Percentiles rank a stretch among this genome's conserved stretches.
Conservation (phyloP, 2,113 vertebrate genomes). For the Cariama cristata region DNA sequence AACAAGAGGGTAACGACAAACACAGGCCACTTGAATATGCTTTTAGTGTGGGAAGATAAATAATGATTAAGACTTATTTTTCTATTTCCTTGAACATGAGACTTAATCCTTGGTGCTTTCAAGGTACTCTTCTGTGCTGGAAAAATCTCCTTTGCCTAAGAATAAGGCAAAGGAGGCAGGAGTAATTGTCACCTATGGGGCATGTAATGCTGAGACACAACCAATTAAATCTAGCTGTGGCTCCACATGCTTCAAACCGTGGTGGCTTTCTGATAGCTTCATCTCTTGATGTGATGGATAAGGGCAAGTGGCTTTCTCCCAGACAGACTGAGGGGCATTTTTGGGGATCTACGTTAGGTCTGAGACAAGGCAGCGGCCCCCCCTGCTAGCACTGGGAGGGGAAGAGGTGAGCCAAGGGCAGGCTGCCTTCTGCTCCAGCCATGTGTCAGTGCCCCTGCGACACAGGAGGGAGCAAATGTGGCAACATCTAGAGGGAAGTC, state of each 20-base stretch:
- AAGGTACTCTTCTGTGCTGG: neutral
- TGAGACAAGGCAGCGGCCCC: neutral
- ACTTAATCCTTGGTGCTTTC: neutral
- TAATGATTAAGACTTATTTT: neutral
- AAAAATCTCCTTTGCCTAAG: neutral
- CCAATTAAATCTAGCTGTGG: neutral
- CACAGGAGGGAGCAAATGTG: neutral
- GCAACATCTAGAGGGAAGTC: neutral
- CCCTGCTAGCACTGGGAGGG: neutral
- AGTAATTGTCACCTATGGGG: neutral
- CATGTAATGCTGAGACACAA: neutral
- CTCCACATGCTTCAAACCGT: neutral
- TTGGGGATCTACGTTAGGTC: fast-evolving
- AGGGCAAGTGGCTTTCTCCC: neutral
- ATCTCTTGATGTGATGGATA: neutral
- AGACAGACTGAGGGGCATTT: neutral
- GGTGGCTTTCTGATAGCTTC: neutral
- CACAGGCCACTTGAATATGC: neutral
- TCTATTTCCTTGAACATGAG: neutral
- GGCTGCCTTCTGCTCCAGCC: neutral
- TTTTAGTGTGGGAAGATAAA: neutral
- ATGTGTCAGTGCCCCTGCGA: no score
- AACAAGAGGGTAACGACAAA: neutral
- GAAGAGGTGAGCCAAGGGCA: neutral
- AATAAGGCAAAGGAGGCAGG: neutral